Evolutionary conservation across 2,113 vertebrate species (phyloP).

Genomic region (Urocynchramus pylzowi): DNA sequence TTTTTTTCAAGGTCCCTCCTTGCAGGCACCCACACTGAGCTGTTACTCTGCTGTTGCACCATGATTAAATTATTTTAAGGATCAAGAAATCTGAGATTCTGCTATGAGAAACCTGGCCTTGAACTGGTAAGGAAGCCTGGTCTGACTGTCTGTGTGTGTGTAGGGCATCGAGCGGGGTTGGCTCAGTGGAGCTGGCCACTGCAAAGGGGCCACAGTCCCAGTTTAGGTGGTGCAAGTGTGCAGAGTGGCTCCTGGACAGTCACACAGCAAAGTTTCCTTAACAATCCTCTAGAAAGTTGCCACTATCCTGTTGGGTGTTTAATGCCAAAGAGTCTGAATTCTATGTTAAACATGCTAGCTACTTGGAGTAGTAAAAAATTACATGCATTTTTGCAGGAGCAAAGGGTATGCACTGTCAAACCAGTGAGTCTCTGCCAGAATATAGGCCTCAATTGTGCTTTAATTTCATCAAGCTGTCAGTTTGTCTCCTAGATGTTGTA

Average conservation of each 20-base stretch:
- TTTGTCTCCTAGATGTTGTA: neutral
- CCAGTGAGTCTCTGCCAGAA: neutral
- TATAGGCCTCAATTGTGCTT: neutral
- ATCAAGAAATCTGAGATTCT: neutral
- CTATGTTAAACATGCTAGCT: neutral
- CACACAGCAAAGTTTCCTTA: neutral
- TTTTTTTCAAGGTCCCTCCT: neutral
- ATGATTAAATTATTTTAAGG: neutral
- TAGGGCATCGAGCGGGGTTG: fast-evolving
- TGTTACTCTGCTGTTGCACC: neutral
- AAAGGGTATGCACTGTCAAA: neutral
- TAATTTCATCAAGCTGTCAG: neutral
- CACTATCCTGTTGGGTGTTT: neutral
- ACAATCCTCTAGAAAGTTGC: neutral
- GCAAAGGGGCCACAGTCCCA: fast-evolving
- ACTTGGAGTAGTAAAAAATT: neutral
- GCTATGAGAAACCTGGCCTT: neutral
- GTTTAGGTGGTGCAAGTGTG: fast-evolving
- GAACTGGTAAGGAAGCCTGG: neutral
- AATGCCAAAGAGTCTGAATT: neutral
- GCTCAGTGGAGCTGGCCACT: neutral
- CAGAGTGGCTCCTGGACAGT: too few relatives aligned
- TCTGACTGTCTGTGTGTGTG: neutral
- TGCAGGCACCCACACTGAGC: neutral
- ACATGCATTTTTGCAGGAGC: neutral